Base-by-base conservation (phyloP, 1,140 invertebrate genomes). In the Anthonomus grandis region DNA sequence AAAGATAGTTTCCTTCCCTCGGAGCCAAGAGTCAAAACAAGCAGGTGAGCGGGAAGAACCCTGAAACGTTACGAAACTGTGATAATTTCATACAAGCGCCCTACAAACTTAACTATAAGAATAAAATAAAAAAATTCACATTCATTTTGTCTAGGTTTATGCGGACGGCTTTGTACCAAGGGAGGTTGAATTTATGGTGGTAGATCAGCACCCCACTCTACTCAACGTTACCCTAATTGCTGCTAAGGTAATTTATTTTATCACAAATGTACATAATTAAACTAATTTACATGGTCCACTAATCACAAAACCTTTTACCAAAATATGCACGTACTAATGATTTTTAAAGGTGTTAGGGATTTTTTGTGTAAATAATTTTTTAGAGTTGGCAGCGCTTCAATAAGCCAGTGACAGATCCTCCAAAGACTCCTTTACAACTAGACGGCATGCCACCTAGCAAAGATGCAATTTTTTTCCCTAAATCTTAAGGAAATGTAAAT, bases 171-270 rank as follows among this genome's bases (percentile, higher is more conserved):
- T 84, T 69, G 76, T 86, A 34, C 89, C 90, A 0, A 79, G 83
- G 58, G 90, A 93, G 71, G 76, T 91, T 22, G 89, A 93, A 68
- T 92, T 95, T 70, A 85, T 87, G 70, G 89, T 94, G 3, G 83
- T 87, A n/a, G 88, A 92, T 25, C 81, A 85, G 63, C 87, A 91
- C 75, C 90, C 91, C 6, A 93, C 90, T 2, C 74, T 87, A 34
- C 77, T 93, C 24, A 93, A 93, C 74, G 82, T 94, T 15, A 93
- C 91, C 4, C 72, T 94, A 58, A 82, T 85, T 64, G 82, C 84
- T 10, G 81, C 85, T n/a, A 89, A 89, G 80, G 90, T 93, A 84
- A 10, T 13, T 34, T 12, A 34, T 34, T 10, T 34, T 34, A 34
- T 10, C 13, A 13, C 13, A 12, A 34, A 12, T 34, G 15, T 1